Evolutionary conservation across 2,797 vertebrate genomes (phyloP), one percentile per base, ranked within the genome.

Genomic region (Oreochromis mossambicus): DNA sequence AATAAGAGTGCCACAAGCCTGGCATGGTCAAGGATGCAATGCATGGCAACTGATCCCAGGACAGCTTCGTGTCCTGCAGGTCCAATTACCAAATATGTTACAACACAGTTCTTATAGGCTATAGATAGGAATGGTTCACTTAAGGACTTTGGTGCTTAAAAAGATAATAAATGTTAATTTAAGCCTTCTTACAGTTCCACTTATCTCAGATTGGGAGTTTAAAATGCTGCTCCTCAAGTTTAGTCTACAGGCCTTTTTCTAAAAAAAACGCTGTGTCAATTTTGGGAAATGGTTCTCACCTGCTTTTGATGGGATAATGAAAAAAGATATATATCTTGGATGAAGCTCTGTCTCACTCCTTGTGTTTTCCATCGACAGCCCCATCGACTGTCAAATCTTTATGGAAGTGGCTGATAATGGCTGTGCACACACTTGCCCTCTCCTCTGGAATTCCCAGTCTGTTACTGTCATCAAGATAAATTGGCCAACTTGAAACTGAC

Each of bases 391-490:
- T 79, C 81, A 89, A 38, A 77, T 88, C 63, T 83, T 63, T 77
- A 84, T 91, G 81, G 54, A 88, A 86, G 54, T 85, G 63, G 77
- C 50, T 19, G 15, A 81, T 90, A 83, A 88, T 86, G 81, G 86
- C 79, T 66, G 55, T 82, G 81, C 78, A 19, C 84, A 83, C 86
- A 83, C 84, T 86, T 78, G 19, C 55, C 79, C 80, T 87, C 61
- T 83, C 48, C 87, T 80, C 24, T 89, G 89, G 89, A 91, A 89
- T 92, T 88, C 86, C 84, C 88, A 88, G 66, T 80, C 63, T 91
- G 86, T 87, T 73, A 14, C 90, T 84, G 89, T 94, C 87, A 91
- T 92, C 87, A 81, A 82, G 89, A 95, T 81, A 77, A 86, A 93
- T 90, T 92, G 86, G 80, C 89, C 2, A 32, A 87, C 80, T 89